A percentile compares a stretch with the other conserved stretches of the same genome.
These are phyloP conservation scores for Drosophila willistoni DNA, from an alignment of 1,140 invertebrate species.

Conservation along the genomic window DNA sequence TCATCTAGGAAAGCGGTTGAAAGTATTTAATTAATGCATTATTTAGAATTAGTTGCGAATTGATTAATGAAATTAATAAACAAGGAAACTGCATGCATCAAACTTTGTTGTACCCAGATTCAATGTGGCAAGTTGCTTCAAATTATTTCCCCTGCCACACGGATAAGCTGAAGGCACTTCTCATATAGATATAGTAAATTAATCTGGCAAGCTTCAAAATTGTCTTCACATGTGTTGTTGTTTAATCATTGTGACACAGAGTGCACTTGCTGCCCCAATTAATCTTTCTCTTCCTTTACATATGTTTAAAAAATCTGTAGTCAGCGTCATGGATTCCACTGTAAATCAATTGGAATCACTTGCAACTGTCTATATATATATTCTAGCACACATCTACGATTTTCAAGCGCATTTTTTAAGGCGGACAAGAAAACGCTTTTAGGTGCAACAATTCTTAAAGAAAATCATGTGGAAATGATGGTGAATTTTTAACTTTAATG, in stretches of 20 bases:
- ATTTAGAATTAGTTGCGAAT: conserved; percentile 49
- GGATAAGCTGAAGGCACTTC: conserved; percentile 44
- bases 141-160: conserved; percentile 39
- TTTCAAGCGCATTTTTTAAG: conserved; percentile 48
- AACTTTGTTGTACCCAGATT: conserved; percentile 50
- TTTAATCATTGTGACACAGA: conserved; percentile 54
- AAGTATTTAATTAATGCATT: conserved; percentile 5
- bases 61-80: conserved; percentile 22
- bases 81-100: conserved; percentile 45
- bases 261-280: conserved; percentile 43
- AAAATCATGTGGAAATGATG: conserved; percentile 12
- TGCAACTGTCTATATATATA: conserved; percentile 38
- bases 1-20: conserved; percentile 37
- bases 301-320: conserved; percentile 19
- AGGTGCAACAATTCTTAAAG: conserved; percentile 37
- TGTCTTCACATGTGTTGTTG: conserved; percentile 53
- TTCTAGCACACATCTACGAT: conserved; percentile 65
- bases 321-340: conserved; percentile 31
- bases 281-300: conserved; percentile 1
- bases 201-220: conserved; percentile 65
- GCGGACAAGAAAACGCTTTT: conserved; percentile 68
- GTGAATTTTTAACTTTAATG: background rate
- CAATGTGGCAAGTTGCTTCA: conserved; percentile 42
- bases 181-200: background rate
- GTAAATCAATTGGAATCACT: conserved; percentile 34